Conservation (phyloP, 2,797 vertebrate genomes). For the Anguilla obscura region DNA sequence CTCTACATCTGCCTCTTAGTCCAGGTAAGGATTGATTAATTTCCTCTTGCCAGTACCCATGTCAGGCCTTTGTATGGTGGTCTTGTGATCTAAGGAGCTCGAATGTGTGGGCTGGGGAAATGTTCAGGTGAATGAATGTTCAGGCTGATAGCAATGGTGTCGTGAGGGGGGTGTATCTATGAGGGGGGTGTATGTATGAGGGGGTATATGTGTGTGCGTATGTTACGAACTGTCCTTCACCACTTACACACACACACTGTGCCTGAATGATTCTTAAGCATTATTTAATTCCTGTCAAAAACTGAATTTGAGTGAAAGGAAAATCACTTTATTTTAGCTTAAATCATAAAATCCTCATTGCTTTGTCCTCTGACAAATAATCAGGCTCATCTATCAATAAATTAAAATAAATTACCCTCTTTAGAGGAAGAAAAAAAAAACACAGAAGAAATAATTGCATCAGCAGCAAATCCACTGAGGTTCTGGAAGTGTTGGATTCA, state of each 20-base stretch:
- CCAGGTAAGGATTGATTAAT: not conserved
- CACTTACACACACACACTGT: not conserved
- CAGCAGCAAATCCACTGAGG: not conserved
- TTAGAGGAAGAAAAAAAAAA: not conserved
- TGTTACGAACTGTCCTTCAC: not conserved
- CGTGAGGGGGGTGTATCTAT: not conserved
- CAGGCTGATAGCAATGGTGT: no score
- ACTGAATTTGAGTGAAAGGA: not conserved
- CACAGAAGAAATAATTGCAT: not conserved
- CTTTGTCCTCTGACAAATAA: not conserved
- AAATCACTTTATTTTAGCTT: constrained; percentile 11
- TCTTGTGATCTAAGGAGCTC: not conserved
- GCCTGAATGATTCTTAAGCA: not conserved
- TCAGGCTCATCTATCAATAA: constrained; percentile 5
- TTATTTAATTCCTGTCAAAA: not conserved
- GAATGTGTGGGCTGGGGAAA: not conserved
- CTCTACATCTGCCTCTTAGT: not conserved
- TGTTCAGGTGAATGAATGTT: not conserved
- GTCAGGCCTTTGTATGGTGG: not conserved
- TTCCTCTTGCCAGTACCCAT: not conserved
- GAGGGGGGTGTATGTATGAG: not conserved
- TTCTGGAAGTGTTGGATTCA: constrained; percentile 34
- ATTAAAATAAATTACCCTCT: not conserved
- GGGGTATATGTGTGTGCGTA: not conserved
- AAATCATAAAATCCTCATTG: not conserved